A percentile compares a stretch with the other conserved stretches of the same genome.
Evolutionary conservation across 2,797 vertebrate genomes (phyloP).

Genomic region (Benthosema pterotum): DNA sequence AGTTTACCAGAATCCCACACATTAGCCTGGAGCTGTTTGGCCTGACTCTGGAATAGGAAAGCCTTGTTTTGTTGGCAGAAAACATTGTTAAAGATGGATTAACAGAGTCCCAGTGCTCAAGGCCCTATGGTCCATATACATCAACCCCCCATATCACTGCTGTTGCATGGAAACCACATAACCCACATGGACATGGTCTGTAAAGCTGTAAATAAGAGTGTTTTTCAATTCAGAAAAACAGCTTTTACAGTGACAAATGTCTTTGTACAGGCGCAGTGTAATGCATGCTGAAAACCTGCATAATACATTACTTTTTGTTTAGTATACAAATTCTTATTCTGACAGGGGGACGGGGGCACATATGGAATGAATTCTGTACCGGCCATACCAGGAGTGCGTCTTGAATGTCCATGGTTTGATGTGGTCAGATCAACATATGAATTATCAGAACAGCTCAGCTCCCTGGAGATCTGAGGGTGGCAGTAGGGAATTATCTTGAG

Average conservation of each 20-base stretch:
- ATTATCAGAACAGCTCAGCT: too few species aligned
- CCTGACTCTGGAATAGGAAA: constrained; percentile 46
- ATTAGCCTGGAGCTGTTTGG: constrained; percentile 53
- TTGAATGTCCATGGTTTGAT: too few species aligned
- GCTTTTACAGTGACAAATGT: constrained; percentile 5
- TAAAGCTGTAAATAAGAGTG: constrained; percentile 19
- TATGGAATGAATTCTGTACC: too few species aligned
- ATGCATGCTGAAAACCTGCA: too few species aligned
- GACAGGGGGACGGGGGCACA: too few species aligned
- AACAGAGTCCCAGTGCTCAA: constrained; percentile 33
- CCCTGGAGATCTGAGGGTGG: too few species aligned
- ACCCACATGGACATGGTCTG: constrained; percentile 17
- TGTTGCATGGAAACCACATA: constrained; percentile 22
- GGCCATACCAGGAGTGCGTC: too few species aligned
- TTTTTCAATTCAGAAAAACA: too few species aligned
- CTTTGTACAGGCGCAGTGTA: not conserved
- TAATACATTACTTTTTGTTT: too few species aligned
- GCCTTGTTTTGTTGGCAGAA: constrained; percentile 29
- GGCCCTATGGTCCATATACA: not conserved
- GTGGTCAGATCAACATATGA: too few species aligned
- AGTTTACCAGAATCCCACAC: constrained; percentile 62
- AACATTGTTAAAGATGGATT: constrained; percentile 42
- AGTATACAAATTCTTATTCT: too few species aligned
- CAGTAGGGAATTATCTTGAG: too few species aligned
- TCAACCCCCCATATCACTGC: not conserved